Percentiles rank a stretch among this genome's conserved stretches.
phyloP scores from a whole-genome alignment of 2,113 vertebrate species.

The Poeciliopsis occidentalis region DNA sequence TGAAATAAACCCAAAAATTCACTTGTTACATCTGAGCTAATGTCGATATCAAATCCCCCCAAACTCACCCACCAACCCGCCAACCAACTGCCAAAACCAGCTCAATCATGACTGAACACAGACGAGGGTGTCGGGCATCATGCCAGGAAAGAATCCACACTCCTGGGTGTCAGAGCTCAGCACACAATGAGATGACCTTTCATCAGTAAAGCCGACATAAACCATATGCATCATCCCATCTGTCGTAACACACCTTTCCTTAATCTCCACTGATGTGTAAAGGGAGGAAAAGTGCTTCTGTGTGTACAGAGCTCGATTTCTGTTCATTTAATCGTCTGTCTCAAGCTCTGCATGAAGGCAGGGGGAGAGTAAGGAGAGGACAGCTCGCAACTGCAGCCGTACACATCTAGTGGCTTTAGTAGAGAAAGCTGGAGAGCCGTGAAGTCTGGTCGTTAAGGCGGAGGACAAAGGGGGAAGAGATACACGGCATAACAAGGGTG shows the following conservation, averaged over 20 bases:
- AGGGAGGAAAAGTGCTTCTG: constrained; percentile 12
- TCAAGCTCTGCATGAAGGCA: constrained; percentile 21
- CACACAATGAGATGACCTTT: constrained; percentile 55
- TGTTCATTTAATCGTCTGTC: constrained; percentile 14
- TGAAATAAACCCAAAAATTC: constrained; percentile 80
- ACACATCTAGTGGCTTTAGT: constrained; percentile 47
- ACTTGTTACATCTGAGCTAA: constrained; percentile 33
- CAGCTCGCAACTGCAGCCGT: constrained; percentile 39
- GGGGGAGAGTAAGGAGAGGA: constrained; percentile 63
- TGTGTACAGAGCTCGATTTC: not conserved
- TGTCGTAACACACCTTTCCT: constrained; percentile 47
- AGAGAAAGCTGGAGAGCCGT: constrained; percentile 46
- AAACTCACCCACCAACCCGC: not conserved
- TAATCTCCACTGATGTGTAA: constrained; percentile 52
- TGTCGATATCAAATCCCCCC: not conserved
- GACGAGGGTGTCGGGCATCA: constrained; percentile 69
- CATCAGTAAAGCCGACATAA: constrained; percentile 20
- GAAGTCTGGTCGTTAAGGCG: constrained; percentile 36
- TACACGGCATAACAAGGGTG: constrained; percentile 65
- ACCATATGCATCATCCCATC: constrained; percentile 34
- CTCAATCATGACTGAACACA: constrained; percentile 54
- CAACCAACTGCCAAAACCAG: constrained; percentile 18
- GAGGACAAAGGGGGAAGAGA: constrained; percentile 47
- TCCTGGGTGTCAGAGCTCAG: constrained; percentile 58
- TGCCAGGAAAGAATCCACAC: constrained; percentile 75